Percentiles rank a stretch among this genome's conserved stretches.
Conservation (phyloP, 1,140 invertebrate genomes). For the Steinernema khuongi region DNA sequence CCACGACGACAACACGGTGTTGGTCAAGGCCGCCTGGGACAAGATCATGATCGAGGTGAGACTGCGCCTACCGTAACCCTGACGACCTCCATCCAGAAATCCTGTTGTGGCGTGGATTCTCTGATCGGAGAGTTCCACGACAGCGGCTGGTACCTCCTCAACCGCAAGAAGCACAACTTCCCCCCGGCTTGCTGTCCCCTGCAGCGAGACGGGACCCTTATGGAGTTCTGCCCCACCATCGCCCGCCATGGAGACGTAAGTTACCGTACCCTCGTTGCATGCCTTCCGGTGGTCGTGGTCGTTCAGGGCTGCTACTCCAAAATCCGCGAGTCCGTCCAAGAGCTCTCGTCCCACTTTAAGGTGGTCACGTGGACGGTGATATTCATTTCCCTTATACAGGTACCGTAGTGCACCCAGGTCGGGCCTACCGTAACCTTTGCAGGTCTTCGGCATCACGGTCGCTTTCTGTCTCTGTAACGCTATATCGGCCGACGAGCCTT, state of each 20-base stretch:
- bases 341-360: conserved; percentile 49
- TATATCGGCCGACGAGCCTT: conserved; percentile 46
- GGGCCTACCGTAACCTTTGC: conserved; percentile 25
- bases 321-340: conserved; percentile 48
- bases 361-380: conserved; percentile 56
- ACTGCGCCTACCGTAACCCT: background rate
- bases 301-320: conserved; percentile 52
- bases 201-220: conserved; percentile 45
- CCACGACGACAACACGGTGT: conserved; percentile 29
- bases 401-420: background rate
- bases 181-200: conserved; percentile 57
- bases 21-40: conserved; percentile 57
- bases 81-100: conserved; percentile 43
- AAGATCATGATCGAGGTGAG: conserved; percentile 56
- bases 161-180: conserved; percentile 39
- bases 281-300: background rate
- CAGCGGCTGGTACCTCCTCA: conserved; percentile 51
- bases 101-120: conserved; percentile 57
- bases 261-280: conserved; percentile 18
- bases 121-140: conserved; percentile 52
- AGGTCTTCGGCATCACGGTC: conserved; percentile 55
- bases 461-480: conserved; percentile 57
- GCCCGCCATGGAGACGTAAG: conserved; percentile 52
- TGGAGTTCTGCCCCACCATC: conserved; percentile 48
- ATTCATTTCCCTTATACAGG: conserved; percentile 53